Evolutionary conservation across 2,888 invertebrate genomes (phyloP).

Genomic region (Stenoptilia bipunctidactyla): DNA sequence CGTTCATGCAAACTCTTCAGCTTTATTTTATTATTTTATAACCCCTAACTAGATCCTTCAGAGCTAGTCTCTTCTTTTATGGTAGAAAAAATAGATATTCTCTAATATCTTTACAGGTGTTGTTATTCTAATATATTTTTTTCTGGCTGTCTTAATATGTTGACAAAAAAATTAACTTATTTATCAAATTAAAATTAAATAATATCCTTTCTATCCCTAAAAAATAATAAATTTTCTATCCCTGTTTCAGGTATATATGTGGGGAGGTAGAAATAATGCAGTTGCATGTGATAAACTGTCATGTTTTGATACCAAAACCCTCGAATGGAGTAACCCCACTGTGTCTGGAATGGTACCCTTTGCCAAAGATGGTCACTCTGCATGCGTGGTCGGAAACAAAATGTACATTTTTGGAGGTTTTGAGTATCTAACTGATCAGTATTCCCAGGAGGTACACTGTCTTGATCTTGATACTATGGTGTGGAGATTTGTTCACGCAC

Average conservation of each 20-base stretch:
- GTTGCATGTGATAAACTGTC: slow-evolving; percentile 85
- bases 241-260: slow-evolving; percentile 81
- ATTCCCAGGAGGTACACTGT: slow-evolving; percentile 83
- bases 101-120: too few species aligned
- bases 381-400: slow-evolving; percentile 80
- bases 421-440: slow-evolving; percentile 85
- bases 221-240: slow-evolving; percentile 1
- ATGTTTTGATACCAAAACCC: slow-evolving; percentile 81
- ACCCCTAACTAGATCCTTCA: too few species aligned
- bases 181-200: not conserved
- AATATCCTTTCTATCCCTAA: not conserved
- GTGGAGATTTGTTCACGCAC: slow-evolving; percentile 77
- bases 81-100: too few species aligned
- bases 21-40: too few species aligned
- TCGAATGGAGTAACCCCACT: slow-evolving; percentile 76
- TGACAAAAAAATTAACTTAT: too few species aligned
- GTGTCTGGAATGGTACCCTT: slow-evolving; percentile 80
- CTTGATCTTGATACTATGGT: slow-evolving; percentile 79
- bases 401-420: slow-evolving; percentile 95
- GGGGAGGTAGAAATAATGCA: slow-evolving; percentile 93
- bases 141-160: too few species aligned
- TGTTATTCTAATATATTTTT: too few species aligned
- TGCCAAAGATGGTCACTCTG: slow-evolving; percentile 92
- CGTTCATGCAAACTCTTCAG: too few species aligned
- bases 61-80: too few species aligned